These are phyloP conservation scores for Microctonus brassicae DNA, from an alignment of 2,888 invertebrate genomes.

Conservation along the genomic window DNA sequence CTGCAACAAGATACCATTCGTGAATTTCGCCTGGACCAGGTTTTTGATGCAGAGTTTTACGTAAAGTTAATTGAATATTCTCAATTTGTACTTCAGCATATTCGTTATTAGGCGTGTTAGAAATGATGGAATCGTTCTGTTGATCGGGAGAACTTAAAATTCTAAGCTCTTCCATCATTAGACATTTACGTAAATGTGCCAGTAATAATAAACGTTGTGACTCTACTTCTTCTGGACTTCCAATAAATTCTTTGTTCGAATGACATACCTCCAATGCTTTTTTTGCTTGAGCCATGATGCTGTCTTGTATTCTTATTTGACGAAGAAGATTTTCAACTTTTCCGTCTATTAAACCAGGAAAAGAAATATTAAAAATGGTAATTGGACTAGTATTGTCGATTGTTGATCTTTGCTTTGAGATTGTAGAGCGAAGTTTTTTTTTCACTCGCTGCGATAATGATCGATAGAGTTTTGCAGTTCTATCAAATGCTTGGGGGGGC, in stretches of 20 bases:
- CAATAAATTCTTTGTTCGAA: conserved; percentile 69
- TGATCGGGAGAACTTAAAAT: conserved; percentile 35
- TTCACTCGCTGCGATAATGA: conserved; percentile 52
- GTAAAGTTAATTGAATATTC: conserved; percentile 51
- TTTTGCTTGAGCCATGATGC: conserved; percentile 64
- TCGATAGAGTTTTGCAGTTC: conserved; percentile 47
- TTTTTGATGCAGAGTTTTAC: conserved; percentile 44
- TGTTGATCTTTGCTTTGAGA: neutral
- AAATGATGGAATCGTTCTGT: neutral
- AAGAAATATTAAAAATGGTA: neutral
- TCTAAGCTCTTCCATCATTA: conserved; percentile 51
- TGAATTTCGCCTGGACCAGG: conserved; percentile 44
- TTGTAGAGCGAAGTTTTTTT: conserved; percentile 1
- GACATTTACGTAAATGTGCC: conserved; percentile 55
- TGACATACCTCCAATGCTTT: conserved; percentile 71
- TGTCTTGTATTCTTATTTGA: conserved; percentile 53
- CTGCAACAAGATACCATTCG: conserved; percentile 64
- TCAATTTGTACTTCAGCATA: conserved; percentile 48
- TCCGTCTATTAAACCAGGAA: conserved; percentile 20
- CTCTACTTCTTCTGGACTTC: conserved; percentile 71
- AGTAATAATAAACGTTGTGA: conserved; percentile 71
- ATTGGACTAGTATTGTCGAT: neutral
- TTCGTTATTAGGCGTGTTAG: conserved; percentile 28
- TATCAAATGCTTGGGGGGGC: conserved; percentile 42
- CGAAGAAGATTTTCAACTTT: conserved; percentile 50